Conservation (phyloP, 2,113 vertebrate species). For the Camelus dromedarius region DNA sequence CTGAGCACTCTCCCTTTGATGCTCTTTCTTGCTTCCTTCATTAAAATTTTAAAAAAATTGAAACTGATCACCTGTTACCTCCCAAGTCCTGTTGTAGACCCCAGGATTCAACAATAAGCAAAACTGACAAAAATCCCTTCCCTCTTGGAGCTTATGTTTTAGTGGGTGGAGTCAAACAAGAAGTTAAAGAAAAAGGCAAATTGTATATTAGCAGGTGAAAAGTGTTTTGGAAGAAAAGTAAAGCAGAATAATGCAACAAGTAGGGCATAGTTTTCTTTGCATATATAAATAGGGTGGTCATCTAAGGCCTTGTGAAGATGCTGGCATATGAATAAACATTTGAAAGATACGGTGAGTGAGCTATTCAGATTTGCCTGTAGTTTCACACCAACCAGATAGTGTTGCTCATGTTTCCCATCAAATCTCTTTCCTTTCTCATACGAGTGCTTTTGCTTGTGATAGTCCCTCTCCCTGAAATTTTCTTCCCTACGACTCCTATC, state of each 20-base stretch:
- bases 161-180: neutral
- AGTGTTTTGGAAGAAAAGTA: neutral
- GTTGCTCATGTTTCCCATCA: neutral
- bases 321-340: neutral
- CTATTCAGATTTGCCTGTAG: neutral
- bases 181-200: neutral
- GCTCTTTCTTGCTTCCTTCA: neutral
- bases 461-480: neutral
- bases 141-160: neutral
- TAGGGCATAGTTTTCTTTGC: neutral
- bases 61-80: neutral
- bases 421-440: neutral
- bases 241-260: neutral
- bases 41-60: neutral
- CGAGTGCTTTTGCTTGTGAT: neutral
- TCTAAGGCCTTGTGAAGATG: neutral
- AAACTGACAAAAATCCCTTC: neutral
- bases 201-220: neutral
- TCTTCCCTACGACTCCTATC: neutral
- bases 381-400: neutral
- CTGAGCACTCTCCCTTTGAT: rapidly evolving
- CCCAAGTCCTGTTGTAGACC: neutral
- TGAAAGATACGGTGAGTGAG: neutral
- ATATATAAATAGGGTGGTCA: neutral
- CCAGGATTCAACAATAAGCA: neutral